These are phyloP conservation scores for Salarias fasciatus DNA, from an alignment of 2,797 vertebrate species.

Conservation along the genomic window DNA sequence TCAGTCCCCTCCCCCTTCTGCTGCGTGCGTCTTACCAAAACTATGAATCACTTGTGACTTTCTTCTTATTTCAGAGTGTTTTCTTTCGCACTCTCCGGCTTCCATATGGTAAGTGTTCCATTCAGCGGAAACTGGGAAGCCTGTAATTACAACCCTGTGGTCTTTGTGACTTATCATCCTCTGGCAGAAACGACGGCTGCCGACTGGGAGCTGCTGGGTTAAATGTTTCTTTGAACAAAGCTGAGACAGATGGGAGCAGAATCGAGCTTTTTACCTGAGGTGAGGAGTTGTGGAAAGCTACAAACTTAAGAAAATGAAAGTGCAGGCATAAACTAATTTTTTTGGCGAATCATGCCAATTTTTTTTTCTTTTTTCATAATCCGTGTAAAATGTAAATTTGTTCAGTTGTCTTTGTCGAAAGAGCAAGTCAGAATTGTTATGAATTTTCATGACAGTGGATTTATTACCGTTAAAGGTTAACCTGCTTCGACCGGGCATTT, in stretches of 20 bases:
- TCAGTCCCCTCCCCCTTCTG: conserved; percentile 25
- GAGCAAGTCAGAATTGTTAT: conserved; percentile 46
- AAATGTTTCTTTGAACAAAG: conserved; percentile 27
- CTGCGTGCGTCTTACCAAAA: conserved; percentile 37
- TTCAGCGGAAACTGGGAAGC: conserved; percentile 37
- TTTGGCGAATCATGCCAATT: conserved; percentile 37
- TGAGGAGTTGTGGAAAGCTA: conserved; percentile 28
- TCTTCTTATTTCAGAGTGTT: conserved; percentile 33
- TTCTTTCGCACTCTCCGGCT: conserved; percentile 30
- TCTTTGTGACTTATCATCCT: conserved; percentile 43
- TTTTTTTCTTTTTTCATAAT: conserved; percentile 23
- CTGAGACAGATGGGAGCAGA: conserved; percentile 13
- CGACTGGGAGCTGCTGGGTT: conserved; percentile 38
- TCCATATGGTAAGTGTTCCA: conserved; percentile 36
- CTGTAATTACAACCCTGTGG: conserved; percentile 58
- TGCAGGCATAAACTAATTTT: conserved; percentile 32
- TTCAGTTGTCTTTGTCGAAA: conserved; percentile 37
- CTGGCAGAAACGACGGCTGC: conserved; percentile 39
- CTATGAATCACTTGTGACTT: conserved; percentile 49
- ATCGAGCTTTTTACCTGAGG: conserved; percentile 27
- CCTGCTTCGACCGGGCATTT: conserved; percentile 33
- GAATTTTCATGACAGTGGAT: conserved; percentile 55
- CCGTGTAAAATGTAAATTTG: conserved; percentile 42
- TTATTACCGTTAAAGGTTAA: conserved; percentile 46
- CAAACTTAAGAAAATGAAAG: conserved; percentile 37